These are phyloP conservation scores for Cosmia trapezina DNA, from an alignment of 2,888 invertebrate genomes.

Conservation along the genomic window DNA sequence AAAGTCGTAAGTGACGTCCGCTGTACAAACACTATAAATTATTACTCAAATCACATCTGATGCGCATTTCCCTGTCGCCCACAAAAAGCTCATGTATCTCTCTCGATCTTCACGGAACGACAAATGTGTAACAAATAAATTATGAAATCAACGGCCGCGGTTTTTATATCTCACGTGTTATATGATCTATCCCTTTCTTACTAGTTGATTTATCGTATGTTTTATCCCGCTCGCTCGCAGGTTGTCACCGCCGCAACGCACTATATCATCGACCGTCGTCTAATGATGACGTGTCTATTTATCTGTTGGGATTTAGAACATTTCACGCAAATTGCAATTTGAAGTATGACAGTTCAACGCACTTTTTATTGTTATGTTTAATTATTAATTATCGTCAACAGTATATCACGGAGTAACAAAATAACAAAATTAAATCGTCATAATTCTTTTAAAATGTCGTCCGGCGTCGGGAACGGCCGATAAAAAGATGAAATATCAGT, in stretches of 20 bases:
- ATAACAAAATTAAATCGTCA: constrained; percentile 65
- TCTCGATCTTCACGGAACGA: constrained; percentile 90
- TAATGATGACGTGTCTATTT: constrained; percentile 87
- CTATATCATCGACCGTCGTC: constrained; percentile 86
- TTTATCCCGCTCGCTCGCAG: constrained; percentile 74
- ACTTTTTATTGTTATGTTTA: constrained; percentile 75
- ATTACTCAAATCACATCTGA: constrained; percentile 89
- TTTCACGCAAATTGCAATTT: constrained; percentile 81
- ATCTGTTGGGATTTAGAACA: constrained; percentile 80
- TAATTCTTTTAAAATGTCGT: constrained; percentile 64
- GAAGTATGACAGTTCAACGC: constrained; percentile 80
- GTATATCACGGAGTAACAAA: constrained; percentile 57
- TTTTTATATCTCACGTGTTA: constrained; percentile 86
- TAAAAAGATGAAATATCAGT: constrained; percentile 68
- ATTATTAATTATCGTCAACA: constrained; percentile 70
- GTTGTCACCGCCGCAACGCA: constrained; percentile 82
- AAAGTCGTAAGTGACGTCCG: constrained; percentile 83
- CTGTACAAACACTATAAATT: constrained; percentile 88
- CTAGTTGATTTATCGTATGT: constrained; percentile 66
- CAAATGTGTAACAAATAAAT: constrained; percentile 91
- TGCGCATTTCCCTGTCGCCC: constrained; percentile 86
- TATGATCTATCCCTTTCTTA: constrained; percentile 73
- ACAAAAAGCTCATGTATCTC: constrained; percentile 89
- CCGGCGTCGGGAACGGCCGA: constrained; percentile 60
- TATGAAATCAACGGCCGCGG: constrained; percentile 88